Base-by-base conservation (phyloP, 1,140 invertebrate genomes). In the Colletes latitarsis region DNA sequence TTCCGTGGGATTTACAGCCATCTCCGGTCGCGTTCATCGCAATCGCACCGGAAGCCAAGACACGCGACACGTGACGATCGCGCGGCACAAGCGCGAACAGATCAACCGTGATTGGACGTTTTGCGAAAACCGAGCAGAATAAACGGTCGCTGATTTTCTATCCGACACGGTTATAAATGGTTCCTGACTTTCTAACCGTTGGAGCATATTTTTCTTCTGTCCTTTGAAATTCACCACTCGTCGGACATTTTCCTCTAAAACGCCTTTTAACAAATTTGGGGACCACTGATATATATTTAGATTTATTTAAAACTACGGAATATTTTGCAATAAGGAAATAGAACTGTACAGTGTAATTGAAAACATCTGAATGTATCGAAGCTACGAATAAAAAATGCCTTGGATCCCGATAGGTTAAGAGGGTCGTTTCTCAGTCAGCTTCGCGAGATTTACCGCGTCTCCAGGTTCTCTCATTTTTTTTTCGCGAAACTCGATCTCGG, bases 1-100 rank as follows among this genome's bases (percentile, higher is more conserved):
- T 79, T 73, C 70, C 41, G 0, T 21, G 53, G 14, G 77, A 74
- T 80, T 80, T 80, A 80, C 77, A 46, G 53, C 52, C 30, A 66
- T 4, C 70, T 74, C 58, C 57, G 46, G 57, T 21, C 46, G 67
- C 58, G 49, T 63, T 43, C 46, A 53, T 78, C 68, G 68, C 67
- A 46, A 71, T 64, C 52, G 62, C 70, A 52, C 39, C 77, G 60
- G 60, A 78, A 73, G 71, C 52, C 52, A 49, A 15, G 77, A 57
- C 53, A 66, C 60, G 60, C 77, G 70, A 72, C 71, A 46, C 63
- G 52, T 49, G 77, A 74, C 8, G 49, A 49, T 49, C 49, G 8
- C 8, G 8, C 39, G 14, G 64, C 8, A 57, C 5, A 4, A 39
- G 30, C 15, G 46, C 14, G 39, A 41, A 60, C 17, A 0, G 60